Evolutionary conservation across 2,113 vertebrate genomes (phyloP).

Genomic region (Vireo altiloquus): DNA sequence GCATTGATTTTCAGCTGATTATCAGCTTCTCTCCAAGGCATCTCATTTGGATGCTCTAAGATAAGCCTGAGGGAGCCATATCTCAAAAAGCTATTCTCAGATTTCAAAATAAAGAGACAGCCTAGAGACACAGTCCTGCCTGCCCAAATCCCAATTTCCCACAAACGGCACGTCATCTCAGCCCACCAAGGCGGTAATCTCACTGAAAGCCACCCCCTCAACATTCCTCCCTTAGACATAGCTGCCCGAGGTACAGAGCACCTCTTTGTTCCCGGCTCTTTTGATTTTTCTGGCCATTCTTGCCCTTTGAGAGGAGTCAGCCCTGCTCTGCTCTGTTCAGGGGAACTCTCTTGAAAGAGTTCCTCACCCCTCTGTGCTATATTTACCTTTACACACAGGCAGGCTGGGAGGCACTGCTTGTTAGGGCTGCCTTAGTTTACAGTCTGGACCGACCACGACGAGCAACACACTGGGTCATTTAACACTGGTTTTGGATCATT

Average conservation of each 20-base stretch:
- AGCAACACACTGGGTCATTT: neutral
- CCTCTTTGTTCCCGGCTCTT: neutral
- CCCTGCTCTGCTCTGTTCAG: neutral
- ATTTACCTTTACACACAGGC: neutral
- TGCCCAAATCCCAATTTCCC: neutral
- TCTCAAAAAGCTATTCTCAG: neutral
- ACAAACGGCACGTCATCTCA: neutral
- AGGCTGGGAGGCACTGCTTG: neutral
- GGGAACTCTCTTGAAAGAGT: neutral
- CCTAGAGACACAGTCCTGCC: neutral
- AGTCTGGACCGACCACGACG: neutral
- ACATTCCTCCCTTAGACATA: neutral
- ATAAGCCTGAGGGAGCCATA: neutral
- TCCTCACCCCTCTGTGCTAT: neutral
- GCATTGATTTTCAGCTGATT: neutral
- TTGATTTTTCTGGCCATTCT: slow-evolving; percentile 22
- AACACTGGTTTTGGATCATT: neutral
- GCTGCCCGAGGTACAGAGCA: neutral
- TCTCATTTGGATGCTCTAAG: neutral
- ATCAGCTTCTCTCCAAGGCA: neutral
- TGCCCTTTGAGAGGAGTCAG: neutral
- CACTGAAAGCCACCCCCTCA: neutral
- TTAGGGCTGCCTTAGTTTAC: slow-evolving; percentile 4
- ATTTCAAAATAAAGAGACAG: neutral
- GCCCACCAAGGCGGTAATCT: neutral